A percentile compares a stretch with the other conserved stretches of the same genome.
Conservation (phyloP, 92 coral and sea anemone species). For the Meandrina meandrites region DNA sequence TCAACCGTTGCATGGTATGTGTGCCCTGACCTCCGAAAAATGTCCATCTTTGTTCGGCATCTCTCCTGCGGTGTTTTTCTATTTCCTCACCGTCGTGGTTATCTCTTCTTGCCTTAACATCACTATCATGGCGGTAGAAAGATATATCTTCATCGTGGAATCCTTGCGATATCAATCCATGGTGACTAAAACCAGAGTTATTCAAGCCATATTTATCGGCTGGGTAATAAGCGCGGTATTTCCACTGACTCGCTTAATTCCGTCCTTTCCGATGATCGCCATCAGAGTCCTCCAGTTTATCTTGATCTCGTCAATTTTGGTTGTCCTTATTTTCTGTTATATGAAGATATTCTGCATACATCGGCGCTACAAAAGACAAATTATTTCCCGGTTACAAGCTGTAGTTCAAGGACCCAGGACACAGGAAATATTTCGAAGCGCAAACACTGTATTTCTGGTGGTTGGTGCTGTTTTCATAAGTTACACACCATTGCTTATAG, state of each 20-base stretch:
- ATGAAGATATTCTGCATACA: conserved; percentile 1
- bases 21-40: neutral
- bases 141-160: conserved; percentile 3
- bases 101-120: neutral
- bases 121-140: neutral
- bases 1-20: neutral
- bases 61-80: neutral
- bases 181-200: neutral
- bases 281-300: neutral
- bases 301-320: neutral
- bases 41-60: neutral
- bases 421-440: conserved; percentile 5
- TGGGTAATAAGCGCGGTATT: conserved; percentile 6
- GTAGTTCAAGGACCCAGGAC: neutral
- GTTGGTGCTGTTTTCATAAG: neutral
- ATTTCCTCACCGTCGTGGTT: neutral
- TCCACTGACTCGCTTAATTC: neutral
- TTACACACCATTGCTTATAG: neutral
- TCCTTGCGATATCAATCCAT: neutral
- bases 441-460: conserved; percentile 7
- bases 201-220: neutral
- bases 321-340: conserved; percentile 1
- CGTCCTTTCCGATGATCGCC: neutral
- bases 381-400: too few species aligned
- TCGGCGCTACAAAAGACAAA: neutral